phyloP scores from a whole-genome alignment of 2,888 invertebrate genomes.

The Uropetala carovei region DNA sequence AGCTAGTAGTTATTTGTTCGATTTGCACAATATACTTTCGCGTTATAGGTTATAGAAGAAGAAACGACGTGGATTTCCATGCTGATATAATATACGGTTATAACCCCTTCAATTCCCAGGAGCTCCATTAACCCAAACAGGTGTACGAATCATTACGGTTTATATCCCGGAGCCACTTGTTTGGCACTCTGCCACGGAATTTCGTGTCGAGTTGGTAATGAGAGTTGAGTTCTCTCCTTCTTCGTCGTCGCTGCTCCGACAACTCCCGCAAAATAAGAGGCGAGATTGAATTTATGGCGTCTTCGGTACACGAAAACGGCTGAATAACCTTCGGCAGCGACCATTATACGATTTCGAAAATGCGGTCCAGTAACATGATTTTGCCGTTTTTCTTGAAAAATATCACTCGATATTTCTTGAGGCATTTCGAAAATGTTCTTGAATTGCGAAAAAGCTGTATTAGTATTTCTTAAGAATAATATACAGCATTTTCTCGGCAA shows the following conservation, averaged over 20 bases:
- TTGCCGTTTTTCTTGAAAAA: background rate
- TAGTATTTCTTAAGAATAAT: background rate
- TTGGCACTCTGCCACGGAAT: background rate
- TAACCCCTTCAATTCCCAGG: background rate
- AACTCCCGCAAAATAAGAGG: background rate
- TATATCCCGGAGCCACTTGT: background rate
- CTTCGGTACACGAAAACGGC: background rate
- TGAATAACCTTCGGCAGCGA: background rate
- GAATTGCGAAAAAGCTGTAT: background rate
- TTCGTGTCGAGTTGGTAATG: constrained; percentile 1
- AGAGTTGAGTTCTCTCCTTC: constrained; percentile 1
- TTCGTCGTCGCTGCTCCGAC: background rate
- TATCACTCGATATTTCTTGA: background rate
- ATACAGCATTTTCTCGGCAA: background rate
- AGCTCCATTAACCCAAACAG: background rate
- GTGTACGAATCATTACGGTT: background rate
- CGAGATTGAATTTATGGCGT: background rate
- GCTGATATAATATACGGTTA: background rate
- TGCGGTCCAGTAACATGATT: background rate
- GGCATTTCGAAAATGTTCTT: no score
- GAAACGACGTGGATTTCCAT: background rate
- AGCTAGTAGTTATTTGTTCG: no score
- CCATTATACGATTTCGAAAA: background rate
- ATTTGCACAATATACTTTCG: background rate
- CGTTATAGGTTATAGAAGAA: no score